A percentile compares a stretch with the other conserved stretches of the same genome.
Conservation (phyloP, 2,113 vertebrate species). For the Arenaria interpres region DNA sequence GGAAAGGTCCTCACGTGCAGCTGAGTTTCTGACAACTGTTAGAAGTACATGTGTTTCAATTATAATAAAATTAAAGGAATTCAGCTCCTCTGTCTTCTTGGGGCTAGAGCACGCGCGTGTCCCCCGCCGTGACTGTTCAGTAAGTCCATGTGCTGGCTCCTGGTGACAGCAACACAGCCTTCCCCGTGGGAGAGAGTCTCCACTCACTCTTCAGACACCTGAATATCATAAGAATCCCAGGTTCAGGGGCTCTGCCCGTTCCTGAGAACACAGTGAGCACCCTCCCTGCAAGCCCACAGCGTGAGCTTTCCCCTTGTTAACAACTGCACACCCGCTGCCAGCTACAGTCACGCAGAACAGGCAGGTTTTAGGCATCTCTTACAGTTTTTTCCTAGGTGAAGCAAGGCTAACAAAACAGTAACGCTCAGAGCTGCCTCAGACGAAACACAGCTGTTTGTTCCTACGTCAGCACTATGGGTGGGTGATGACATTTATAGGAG, state of each 20-base stretch:
- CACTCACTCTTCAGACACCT: not conserved
- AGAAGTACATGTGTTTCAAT: not conserved
- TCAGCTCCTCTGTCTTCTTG: not conserved
- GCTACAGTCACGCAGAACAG: rapidly evolving
- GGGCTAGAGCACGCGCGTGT: not conserved
- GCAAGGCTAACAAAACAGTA: not conserved
- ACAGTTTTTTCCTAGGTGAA: not conserved
- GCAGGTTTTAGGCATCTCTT: not conserved
- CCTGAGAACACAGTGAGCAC: rapidly evolving
- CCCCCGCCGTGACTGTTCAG: not conserved
- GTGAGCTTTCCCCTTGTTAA: not conserved
- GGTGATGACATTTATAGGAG: not conserved
- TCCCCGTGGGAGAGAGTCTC: rapidly evolving
- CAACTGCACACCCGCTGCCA: rapidly evolving
- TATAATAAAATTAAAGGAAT: not conserved
- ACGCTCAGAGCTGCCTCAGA: not conserved
- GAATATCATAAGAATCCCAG: rapidly evolving
- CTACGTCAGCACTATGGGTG: not conserved
- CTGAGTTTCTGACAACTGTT: not conserved
- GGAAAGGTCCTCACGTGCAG: not conserved
- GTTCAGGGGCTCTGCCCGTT: not conserved
- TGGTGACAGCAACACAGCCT: not conserved
- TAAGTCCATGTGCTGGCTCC: not conserved
- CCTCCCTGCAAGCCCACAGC: not conserved
- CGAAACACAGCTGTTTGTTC: not conserved